Evolutionary conservation across 23 tunicate species (phyloP).

Genomic region (Aplidium turbinatum): DNA sequence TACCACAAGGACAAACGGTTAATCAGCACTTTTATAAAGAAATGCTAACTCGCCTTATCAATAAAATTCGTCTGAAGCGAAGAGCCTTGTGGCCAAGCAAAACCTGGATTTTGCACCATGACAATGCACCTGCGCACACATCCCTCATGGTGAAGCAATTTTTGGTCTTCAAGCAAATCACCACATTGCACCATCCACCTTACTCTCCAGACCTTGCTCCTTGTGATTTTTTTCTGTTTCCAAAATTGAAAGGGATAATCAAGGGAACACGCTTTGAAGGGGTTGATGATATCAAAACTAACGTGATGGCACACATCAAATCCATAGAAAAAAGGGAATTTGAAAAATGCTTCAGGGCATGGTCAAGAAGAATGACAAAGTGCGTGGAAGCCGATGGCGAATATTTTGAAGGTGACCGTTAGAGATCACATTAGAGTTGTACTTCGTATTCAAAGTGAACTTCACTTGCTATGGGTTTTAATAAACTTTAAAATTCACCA

Average conservation of each 20-base stretch:
- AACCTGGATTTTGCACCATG: slow-evolving; percentile 31
- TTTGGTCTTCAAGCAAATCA: slow-evolving; percentile 7
- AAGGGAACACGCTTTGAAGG: slow-evolving; percentile 5
- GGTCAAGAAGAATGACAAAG: too few species aligned
- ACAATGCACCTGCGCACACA: slow-evolving; percentile 20
- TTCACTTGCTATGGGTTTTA: too few species aligned
- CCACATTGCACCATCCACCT: slow-evolving; percentile 26
- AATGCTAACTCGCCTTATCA: slow-evolving; percentile 16
- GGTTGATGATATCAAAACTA: slow-evolving; percentile 9
- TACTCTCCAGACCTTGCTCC: not conserved
- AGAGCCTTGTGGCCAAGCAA: slow-evolving; percentile 13
- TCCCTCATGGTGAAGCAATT: not conserved
- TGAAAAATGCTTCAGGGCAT: too few species aligned
- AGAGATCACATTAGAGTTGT: too few species aligned
- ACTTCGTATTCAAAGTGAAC: too few species aligned
- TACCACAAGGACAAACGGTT: slow-evolving; percentile 11
- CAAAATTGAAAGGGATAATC: slow-evolving; percentile 15
- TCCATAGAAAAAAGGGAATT: slow-evolving; percentile 2
- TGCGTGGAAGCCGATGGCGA: too few species aligned
- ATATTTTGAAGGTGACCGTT: too few species aligned
- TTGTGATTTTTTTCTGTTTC: too few species aligned
- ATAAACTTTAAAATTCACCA: too few species aligned
- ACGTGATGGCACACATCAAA: slow-evolving; percentile 9
- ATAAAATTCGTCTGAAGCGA: slow-evolving; percentile 13
- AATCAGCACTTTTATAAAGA: slow-evolving; percentile 18